These are phyloP conservation scores for Colletes gigas DNA, from an alignment of 1,140 invertebrate genomes.

Conservation along the genomic window DNA sequence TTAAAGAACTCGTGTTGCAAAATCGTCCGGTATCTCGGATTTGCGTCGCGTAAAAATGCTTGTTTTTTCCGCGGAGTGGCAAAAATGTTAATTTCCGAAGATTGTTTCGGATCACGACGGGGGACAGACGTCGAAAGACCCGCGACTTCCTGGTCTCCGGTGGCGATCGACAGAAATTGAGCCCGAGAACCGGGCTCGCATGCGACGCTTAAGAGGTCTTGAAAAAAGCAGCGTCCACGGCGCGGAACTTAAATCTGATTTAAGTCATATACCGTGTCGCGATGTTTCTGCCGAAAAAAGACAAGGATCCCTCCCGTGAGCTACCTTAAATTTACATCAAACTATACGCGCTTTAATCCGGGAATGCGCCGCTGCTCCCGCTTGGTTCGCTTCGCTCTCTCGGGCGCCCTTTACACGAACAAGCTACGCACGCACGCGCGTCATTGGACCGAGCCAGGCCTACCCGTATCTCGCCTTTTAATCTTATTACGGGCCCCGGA, in stretches of 20 bases:
- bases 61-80: not conserved
- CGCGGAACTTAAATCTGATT: constrained; percentile 74
- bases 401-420: constrained; percentile 27
- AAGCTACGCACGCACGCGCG: constrained; percentile 20
- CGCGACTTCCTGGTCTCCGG: not conserved
- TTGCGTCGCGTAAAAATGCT: too few relatives aligned
- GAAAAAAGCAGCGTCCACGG: constrained; percentile 32
- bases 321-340: constrained; percentile 79
- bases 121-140: too few relatives aligned
- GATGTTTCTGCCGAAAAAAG: constrained; percentile 72
- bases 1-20: too few relatives aligned
- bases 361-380: constrained; percentile 46
- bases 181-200: constrained; percentile 27
- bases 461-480: constrained; percentile 73
- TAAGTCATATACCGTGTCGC: constrained; percentile 76
- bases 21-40: too few relatives aligned
- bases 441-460: constrained; percentile 45
- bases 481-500: constrained; percentile 72
- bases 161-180: constrained; percentile 51
- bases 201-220: constrained; percentile 34
- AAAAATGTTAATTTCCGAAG: not conserved
- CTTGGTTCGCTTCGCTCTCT: not conserved
- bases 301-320: constrained; percentile 69
- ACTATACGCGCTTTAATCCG: constrained; percentile 74
- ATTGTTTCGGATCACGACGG: too few relatives aligned